These are phyloP conservation scores for Acanthochromis polyacanthus DNA, from an alignment of 2,113 vertebrate genomes.

Conservation along the genomic window DNA sequence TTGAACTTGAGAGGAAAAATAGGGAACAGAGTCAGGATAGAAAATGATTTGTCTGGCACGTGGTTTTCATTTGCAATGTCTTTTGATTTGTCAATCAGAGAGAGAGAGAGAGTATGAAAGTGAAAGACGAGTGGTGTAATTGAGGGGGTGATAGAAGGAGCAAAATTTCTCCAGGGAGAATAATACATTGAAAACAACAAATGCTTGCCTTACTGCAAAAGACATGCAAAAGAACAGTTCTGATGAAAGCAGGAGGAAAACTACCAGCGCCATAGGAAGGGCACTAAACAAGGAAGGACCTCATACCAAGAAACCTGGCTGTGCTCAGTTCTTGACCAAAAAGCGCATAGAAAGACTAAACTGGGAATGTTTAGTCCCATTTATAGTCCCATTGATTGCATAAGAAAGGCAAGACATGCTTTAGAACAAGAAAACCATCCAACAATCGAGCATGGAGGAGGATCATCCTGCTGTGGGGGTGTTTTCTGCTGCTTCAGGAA, in stretches of 20 bases:
- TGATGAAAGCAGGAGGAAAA: not conserved
- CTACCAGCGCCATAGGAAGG: not conserved
- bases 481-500: not conserved
- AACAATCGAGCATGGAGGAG: not conserved
- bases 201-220: not conserved
- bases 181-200: not conserved
- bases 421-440: not conserved
- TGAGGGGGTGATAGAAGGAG: not conserved
- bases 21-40: not conserved
- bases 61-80: slow-evolving; percentile 13
- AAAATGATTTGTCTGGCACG: not conserved
- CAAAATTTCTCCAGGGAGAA: not conserved
- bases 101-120: not conserved
- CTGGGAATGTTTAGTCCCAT: not conserved
- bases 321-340: not conserved
- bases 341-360: not conserved
- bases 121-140: slow-evolving; percentile 2
- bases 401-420: not conserved
- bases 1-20: slow-evolving; percentile 4
- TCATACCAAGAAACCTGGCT: not conserved
- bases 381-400: not conserved
- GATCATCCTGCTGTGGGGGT: not conserved
- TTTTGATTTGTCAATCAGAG: slow-evolving; percentile 27
- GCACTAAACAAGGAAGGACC: slow-evolving; percentile 2
- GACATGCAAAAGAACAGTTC: not conserved